Conservation (phyloP, 2,113 vertebrate genomes). For the Gymnocephalus cernua region DNA sequence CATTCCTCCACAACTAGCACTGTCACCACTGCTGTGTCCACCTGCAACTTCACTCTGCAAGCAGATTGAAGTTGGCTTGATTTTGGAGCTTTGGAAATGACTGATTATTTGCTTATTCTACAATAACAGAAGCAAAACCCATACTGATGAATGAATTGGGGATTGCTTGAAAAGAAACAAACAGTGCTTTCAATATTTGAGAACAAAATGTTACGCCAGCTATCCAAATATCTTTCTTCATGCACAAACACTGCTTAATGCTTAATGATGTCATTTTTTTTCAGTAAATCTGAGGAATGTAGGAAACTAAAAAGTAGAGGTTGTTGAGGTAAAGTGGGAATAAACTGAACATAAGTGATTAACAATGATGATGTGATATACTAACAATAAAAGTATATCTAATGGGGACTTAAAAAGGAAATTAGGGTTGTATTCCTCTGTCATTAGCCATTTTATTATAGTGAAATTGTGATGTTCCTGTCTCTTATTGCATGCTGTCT, state of each 20-base stretch:
- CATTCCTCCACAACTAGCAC: slow-evolving; percentile 36
- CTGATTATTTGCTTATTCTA: slow-evolving; percentile 12
- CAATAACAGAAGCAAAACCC: slow-evolving; percentile 21
- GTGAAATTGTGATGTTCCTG: not conserved
- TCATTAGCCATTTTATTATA: not conserved
- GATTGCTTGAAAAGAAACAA: slow-evolving; percentile 11
- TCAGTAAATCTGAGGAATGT: not conserved
- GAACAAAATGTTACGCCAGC: not conserved
- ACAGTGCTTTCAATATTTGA: not conserved
- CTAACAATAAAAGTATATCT: not conserved
- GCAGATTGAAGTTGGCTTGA: not conserved
- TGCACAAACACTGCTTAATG: not conserved
- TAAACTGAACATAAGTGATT: not conserved
- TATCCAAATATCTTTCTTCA: not conserved
- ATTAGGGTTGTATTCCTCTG: too few relatives aligned
- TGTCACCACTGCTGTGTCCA: slow-evolving; percentile 20
- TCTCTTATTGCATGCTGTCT: not conserved
- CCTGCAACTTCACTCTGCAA: slow-evolving; percentile 11
- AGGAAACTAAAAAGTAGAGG: not conserved
- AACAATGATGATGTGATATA: not conserved
- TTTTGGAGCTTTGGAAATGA: slow-evolving; percentile 5
- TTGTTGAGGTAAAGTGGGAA: not conserved
- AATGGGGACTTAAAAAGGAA: not conserved
- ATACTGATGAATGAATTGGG: not conserved
- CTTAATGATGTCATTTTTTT: not conserved